Conservation (phyloP, 2,888 invertebrate genomes). For the Andricus curvator region DNA sequence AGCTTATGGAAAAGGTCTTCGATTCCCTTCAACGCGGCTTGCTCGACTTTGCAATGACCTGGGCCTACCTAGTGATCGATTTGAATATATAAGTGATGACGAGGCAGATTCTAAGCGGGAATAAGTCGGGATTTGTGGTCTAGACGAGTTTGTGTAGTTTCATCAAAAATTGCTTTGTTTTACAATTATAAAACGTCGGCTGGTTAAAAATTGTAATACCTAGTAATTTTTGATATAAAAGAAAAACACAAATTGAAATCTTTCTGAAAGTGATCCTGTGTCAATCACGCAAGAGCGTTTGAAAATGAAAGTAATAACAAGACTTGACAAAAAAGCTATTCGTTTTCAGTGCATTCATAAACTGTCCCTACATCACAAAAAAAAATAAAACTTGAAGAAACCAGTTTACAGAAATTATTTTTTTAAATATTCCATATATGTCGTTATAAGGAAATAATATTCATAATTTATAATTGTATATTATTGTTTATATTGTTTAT, state of each 20-base stretch:
- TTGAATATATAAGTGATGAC: slow-evolving; percentile 48
- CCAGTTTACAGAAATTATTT: background rate
- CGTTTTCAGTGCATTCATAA: slow-evolving; percentile 2
- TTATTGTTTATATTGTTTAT: slow-evolving; percentile 21
- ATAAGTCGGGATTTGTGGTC: slow-evolving; percentile 43
- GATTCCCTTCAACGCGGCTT: slow-evolving; percentile 57
- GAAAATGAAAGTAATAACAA: background rate
- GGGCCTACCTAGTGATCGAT: slow-evolving; percentile 48
- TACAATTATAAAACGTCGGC: slow-evolving; percentile 2
- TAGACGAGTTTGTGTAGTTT: slow-evolving; percentile 28
- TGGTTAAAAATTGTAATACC: slow-evolving; percentile 15
- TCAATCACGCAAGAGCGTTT: slow-evolving; percentile 5
- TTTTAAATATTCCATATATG: background rate
- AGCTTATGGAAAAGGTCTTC: slow-evolving; percentile 49
- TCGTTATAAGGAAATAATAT: background rate
- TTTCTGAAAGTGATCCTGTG: slow-evolving; percentile 8
- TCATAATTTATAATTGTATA: background rate
- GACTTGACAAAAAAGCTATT: slow-evolving; percentile 1
- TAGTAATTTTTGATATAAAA: background rate
- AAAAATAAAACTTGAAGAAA: background rate
- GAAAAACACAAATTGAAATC: background rate
- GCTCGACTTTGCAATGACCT: slow-evolving; percentile 61
- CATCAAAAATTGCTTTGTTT: slow-evolving; percentile 18
- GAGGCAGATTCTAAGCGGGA: slow-evolving; percentile 55
- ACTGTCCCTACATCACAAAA: background rate